Conservation (phyloP, 2,888 invertebrate species). For the Ectemnius continuus region DNA sequence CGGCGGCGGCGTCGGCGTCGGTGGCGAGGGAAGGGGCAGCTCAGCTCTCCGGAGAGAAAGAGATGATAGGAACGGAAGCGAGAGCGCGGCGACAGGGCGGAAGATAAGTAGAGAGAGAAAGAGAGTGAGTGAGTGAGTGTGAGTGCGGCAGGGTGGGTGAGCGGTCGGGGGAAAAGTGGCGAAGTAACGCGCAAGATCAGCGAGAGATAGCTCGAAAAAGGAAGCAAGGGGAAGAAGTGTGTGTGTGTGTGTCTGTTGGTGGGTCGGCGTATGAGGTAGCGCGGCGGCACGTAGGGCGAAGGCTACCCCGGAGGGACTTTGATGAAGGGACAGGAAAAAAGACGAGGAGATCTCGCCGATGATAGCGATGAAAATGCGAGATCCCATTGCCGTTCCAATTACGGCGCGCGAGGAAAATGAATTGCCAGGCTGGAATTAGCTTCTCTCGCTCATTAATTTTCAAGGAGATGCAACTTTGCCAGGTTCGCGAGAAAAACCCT, state of each 20-base stretch:
- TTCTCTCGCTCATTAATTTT: too few species aligned
- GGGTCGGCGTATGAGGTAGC: too few species aligned
- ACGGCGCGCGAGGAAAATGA: too few species aligned
- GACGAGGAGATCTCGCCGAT: neutral
- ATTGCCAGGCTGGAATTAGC: too few species aligned
- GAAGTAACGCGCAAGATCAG: neutral
- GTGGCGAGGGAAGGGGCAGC: slow-evolving; percentile 25
- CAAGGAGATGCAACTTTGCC: neutral
- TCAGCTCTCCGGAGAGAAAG: too few species aligned
- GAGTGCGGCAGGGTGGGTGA: too few species aligned
- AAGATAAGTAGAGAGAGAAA: slow-evolving; percentile 36
- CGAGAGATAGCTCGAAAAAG: slow-evolving; percentile 16
- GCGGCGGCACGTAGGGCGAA: neutral
- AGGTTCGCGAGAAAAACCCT: neutral
- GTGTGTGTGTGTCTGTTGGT: too few species aligned
- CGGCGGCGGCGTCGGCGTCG: slow-evolving; percentile 16
- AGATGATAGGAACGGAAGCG: too few species aligned
- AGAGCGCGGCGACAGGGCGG: neutral
- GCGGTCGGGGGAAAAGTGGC: slow-evolving; percentile 29
- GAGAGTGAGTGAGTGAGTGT: too few species aligned
- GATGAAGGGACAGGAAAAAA: neutral
- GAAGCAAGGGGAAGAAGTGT: slow-evolving; percentile 2
- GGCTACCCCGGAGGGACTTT: too few species aligned
- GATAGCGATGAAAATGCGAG: neutral
- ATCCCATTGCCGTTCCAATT: neutral